phyloP scores from a whole-genome alignment of 2,113 vertebrate species.

The Siniperca chuatsi region DNA sequence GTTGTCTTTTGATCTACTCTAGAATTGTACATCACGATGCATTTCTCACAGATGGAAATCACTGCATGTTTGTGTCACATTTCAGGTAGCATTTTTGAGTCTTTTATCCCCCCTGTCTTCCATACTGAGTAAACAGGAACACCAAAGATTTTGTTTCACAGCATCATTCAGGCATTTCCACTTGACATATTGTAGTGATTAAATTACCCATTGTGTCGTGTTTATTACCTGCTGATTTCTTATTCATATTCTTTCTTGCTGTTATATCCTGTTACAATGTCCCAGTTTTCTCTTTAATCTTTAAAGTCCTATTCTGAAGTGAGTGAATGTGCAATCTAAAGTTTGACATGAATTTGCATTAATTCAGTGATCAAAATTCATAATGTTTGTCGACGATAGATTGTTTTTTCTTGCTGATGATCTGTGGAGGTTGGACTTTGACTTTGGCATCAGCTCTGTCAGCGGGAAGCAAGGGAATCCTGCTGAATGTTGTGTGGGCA shows the following conservation, averaged over 20 bases:
- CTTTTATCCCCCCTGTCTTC: conserved; percentile 28
- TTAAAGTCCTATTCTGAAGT: background rate
- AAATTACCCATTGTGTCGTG: background rate
- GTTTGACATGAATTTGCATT: background rate
- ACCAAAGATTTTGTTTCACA: background rate
- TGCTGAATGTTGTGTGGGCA: background rate
- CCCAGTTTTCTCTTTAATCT: background rate
- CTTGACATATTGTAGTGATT: conserved; percentile 5
- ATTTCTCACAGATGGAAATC: conserved; percentile 53
- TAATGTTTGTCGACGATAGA: background rate
- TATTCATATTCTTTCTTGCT: conserved; percentile 6
- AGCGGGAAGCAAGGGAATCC: background rate
- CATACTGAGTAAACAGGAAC: conserved; percentile 34
- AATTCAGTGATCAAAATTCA: conserved; percentile 3
- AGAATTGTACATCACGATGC: conserved; percentile 32
- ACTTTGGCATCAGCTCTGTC: background rate
- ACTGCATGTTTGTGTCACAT: conserved; percentile 39
- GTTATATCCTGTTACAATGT: conserved; percentile 4
- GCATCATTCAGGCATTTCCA: conserved; percentile 11
- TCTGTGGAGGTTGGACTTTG: background rate
- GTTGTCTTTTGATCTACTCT: conserved; percentile 42
- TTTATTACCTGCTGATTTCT: conserved; percentile 25
- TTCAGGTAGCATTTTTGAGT: conserved; percentile 25
- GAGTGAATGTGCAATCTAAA: background rate
- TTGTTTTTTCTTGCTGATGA: background rate